Evolutionary conservation across 64 coral and sea anemone genomes (phyloP).

Genomic region (Stylophora pistillata): DNA sequence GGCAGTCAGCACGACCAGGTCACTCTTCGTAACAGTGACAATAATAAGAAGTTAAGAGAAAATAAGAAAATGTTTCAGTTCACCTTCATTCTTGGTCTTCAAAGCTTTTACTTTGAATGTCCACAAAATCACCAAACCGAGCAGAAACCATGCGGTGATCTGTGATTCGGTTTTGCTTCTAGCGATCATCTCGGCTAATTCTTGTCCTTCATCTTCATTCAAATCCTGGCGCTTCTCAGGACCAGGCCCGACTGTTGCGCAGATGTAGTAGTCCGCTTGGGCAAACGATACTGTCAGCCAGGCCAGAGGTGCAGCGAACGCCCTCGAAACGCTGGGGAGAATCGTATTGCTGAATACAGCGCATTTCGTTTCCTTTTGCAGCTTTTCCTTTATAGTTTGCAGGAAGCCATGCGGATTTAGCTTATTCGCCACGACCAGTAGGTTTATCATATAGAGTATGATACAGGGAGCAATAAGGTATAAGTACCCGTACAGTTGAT

Average conservation of each 20-base stretch:
- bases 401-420: background rate
- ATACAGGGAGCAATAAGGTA: background rate
- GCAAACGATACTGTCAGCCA: background rate
- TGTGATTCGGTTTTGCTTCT: background rate
- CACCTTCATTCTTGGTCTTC: background rate
- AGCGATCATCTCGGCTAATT: background rate
- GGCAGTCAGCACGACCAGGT: too few relatives aligned
- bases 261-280: background rate
- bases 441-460: background rate
- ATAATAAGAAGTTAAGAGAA: too few relatives aligned
- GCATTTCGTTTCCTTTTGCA: background rate
- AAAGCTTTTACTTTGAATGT: background rate
- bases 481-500: background rate
- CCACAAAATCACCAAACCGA: background rate
- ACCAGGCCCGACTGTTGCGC: background rate
- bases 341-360: background rate
- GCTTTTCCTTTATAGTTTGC: background rate
- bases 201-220: background rate
- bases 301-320: background rate
- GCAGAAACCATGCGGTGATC: background rate
- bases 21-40: too few relatives aligned
- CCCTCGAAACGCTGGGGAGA: background rate
- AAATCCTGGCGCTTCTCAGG: background rate
- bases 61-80: too few relatives aligned
- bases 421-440: background rate